These are phyloP conservation scores for Octodonta nipae DNA, from an alignment of 2,888 invertebrate genomes.

Conservation along the genomic window DNA sequence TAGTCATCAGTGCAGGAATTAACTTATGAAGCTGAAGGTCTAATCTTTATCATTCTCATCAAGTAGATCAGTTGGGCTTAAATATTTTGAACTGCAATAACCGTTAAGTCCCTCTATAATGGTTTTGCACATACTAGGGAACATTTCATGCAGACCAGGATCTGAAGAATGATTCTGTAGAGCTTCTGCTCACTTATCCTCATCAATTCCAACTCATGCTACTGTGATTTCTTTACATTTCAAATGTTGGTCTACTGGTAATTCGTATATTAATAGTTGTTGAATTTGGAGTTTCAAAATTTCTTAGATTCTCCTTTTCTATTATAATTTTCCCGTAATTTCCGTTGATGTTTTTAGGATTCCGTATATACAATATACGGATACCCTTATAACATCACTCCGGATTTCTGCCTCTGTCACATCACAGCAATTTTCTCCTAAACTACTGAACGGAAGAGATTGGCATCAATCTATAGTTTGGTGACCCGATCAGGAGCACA, in stretches of 20 bases:
- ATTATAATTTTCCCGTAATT: constrained; percentile 64
- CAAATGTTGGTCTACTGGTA: constrained; percentile 93
- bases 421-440: too few species aligned
- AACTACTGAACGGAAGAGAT: too few species aligned
- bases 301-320: constrained; percentile 71
- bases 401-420: too few species aligned
- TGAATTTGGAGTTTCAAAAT: constrained; percentile 86
- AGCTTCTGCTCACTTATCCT: constrained; percentile 79
- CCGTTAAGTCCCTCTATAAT: constrained; percentile 95
- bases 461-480: too few species aligned
- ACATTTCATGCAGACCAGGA: constrained; percentile 93
- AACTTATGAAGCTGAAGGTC: constrained; percentile 79
- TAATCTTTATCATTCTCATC: constrained; percentile 91
- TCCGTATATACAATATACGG: too few species aligned
- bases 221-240: constrained; percentile 98
- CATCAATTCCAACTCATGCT: constrained; percentile 95
- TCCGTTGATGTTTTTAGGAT: too few species aligned
- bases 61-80: constrained; percentile 91
- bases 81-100: constrained; percentile 96
- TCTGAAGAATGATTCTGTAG: constrained; percentile 85
- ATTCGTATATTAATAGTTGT: constrained; percentile 85
- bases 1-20: constrained; percentile 91
- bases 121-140: constrained; percentile 93
- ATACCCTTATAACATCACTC: too few species aligned
- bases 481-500: too few species aligned